Base-by-base conservation (phyloP, 2,888 invertebrate species). In the Hyalella azteca region DNA sequence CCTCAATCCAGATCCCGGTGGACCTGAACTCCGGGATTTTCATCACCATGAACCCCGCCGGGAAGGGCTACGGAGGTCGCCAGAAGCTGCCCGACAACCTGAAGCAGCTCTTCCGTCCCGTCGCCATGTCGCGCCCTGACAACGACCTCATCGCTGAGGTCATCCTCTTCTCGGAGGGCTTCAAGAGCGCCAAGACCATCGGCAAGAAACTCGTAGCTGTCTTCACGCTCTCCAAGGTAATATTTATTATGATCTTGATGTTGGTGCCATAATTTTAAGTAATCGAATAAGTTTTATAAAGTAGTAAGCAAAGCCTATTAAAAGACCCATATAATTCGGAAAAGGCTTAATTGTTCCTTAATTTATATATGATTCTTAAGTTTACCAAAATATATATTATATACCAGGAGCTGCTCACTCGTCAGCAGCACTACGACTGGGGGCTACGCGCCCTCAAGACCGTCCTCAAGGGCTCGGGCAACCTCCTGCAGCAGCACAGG, bases 381-480 rank as follows among this genome's bases (percentile, higher is more conserved):
- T n/a, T n/a, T n/a, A n/a, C n/a, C n/a, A n/a, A n/a, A n/a, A n/a
- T n/a, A n/a, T n/a, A n/a, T n/a, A n/a, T n/a, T n/a, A n/a, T n/a
- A n/a, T n/a, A n/a, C 5, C 75, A 75, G 75, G 93, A 95, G 87
- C 90, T 98, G 85, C 89, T 99, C 78, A 95, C 96, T 49, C 92
- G 92, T 32, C 96, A 98, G 87, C 94, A 96, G 73, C 99, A 99
- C 88, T 99, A 99, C 89, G 99, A 99, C 89, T 99, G 98, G 98
- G 98, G 99, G 0, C 90, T 99, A 81, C 91, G 99, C 81, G 97
- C 98, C 3, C 90, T 99, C 83, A 97, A 97, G 89, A 97, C 97
- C 0, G 94, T 97, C 4, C 91, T 99, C 19, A 92, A 93, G 80
- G 91, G 93, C 82, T 92, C 93, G 87, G 93, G 94, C 76, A 90